Evolutionary conservation across 2,888 invertebrate genomes (phyloP).

Genomic region (Heteromurus nitidus): DNA sequence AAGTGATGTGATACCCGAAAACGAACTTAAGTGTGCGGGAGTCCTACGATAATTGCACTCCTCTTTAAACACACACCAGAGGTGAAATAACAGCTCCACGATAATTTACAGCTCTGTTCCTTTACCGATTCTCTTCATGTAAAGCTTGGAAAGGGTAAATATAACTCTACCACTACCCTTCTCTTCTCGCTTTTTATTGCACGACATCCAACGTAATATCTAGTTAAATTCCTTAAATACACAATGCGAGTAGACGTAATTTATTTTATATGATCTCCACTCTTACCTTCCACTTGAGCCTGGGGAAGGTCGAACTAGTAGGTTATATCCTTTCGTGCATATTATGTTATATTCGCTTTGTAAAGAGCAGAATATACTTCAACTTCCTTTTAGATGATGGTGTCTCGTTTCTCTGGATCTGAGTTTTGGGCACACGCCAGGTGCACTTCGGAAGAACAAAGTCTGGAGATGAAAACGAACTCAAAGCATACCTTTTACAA

Average conservation of each 20-base stretch:
- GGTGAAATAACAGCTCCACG: slow-evolving; percentile 48
- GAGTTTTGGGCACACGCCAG: slow-evolving; percentile 55
- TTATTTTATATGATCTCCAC: background rate
- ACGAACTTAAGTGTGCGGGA: slow-evolving; percentile 35
- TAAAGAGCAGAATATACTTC: background rate
- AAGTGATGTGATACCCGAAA: background rate
- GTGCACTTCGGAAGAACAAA: slow-evolving; percentile 52
- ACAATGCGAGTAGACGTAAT: too few relatives aligned
- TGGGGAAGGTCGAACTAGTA: background rate
- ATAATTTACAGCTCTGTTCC: slow-evolving; percentile 43
- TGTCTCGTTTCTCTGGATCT: slow-evolving; percentile 39
- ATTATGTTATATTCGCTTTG: background rate
- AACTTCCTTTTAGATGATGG: slow-evolving; percentile 42
- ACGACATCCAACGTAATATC: background rate
- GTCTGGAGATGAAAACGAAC: slow-evolving; percentile 29
- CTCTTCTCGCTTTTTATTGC: background rate
- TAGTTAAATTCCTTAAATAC: too few relatives aligned
- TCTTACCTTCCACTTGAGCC: slow-evolving; percentile 13
- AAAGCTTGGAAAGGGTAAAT: too few relatives aligned
- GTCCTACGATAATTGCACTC: slow-evolving; percentile 25
- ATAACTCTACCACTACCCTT: too few relatives aligned
- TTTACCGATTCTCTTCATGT: background rate
- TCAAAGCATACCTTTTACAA: background rate
- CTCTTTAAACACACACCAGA: slow-evolving; percentile 51
- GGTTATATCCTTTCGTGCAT: background rate